These are phyloP conservation scores for Lasioglossum marginatum DNA, from an alignment of 2,888 invertebrate genomes.

Conservation along the genomic window DNA sequence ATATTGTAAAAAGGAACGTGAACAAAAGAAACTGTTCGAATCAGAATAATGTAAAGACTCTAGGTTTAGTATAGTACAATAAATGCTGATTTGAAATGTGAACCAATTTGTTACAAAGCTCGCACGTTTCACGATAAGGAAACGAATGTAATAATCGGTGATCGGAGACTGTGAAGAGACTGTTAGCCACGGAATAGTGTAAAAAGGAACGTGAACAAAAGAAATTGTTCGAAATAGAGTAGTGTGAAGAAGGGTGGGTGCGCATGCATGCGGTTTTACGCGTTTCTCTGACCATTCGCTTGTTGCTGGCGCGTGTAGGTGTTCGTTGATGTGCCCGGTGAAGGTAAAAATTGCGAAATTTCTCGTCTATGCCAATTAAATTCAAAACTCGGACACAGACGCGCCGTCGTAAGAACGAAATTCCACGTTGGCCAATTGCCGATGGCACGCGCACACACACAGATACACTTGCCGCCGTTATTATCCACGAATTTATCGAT, in stretches of 20 bases:
- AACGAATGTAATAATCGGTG: background rate
- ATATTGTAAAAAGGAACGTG: background rate
- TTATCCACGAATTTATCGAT: constrained; percentile 31
- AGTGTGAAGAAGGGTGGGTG: constrained; percentile 4
- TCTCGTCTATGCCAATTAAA: constrained; percentile 73
- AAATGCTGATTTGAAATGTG: background rate
- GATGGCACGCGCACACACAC: background rate
- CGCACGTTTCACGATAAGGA: background rate
- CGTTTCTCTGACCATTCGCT: constrained; percentile 44
- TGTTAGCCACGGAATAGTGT: background rate
- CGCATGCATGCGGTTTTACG: constrained; percentile 31
- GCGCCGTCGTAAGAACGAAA: constrained; percentile 63
- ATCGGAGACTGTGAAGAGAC: background rate
- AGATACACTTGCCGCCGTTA: constrained; percentile 5
- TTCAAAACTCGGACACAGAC: constrained; percentile 68
- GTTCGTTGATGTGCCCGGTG: constrained; percentile 48
- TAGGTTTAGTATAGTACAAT: too few relatives aligned
- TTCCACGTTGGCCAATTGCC: constrained; percentile 58
- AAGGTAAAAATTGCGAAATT: constrained; percentile 76
- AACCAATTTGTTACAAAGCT: background rate
- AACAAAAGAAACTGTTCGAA: constrained; percentile 19
- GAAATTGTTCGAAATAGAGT: constrained; percentile 13
- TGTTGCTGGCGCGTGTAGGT: background rate
- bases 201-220: constrained; percentile 6
- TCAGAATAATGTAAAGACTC: background rate